Evolutionary conservation across 2,113 vertebrate genomes (phyloP), one percentile per base, ranked within the genome.

Genomic region (Gymnorhina tibicen): DNA sequence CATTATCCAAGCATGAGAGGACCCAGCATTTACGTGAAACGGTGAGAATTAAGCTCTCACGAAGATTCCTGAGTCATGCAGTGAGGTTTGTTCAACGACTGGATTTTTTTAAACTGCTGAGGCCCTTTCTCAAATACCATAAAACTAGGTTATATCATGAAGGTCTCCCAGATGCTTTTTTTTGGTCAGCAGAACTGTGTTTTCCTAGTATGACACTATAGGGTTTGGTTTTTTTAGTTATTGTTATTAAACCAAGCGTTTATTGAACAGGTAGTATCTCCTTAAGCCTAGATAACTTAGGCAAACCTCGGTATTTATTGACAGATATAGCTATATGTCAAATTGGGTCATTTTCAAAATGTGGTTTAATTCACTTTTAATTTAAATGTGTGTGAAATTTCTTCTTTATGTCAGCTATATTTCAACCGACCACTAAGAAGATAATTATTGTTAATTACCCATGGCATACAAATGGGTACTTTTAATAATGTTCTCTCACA

Each of bases 361-460:
- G 30, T 0, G 0, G 74, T 96, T 77, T 39, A 85, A 87, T 89
- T 69, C 32, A 75, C 7, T 47, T 93, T 72, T 63, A 85, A 85
- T 94, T 91, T 79, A 66, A 91, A 82, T 23, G 6, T 11, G 20
- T 17, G 44, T 55, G 26, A 84, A 86, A 90, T 88, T 78, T 84
- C 41, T 81, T 66, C 32, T 66, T 37, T 64, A n/a, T 84, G 20
- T 46, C 80, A 80, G 39, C 33, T 80, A 50, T 64, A 75, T 85
- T 93, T 93, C 66, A 91, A 16, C 26, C 92, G 92, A 49, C 76
- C 80, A 46, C 68, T 72, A 75, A 49, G 28, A 91, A 84, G 35
- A 50, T 78, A 93, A 95, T 93, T 84, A 86, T 16, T 84, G 59
- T 78, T 62, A 88, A 94, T 86, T 94, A 84, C 35, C 26, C 32